Conservation (phyloP, 2,888 invertebrate genomes). For the Agriopis leucophaearia region DNA sequence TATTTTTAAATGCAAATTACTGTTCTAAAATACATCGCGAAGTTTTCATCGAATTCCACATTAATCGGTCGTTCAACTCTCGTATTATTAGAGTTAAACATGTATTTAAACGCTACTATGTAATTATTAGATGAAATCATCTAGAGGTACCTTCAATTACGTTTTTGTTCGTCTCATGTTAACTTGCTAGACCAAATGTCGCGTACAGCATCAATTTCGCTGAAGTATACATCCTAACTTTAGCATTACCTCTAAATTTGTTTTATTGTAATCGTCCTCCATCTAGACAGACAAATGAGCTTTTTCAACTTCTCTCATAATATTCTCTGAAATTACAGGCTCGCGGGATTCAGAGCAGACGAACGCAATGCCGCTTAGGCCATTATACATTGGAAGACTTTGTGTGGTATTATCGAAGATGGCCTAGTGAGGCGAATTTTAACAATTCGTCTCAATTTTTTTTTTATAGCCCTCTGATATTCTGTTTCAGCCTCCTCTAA, state of each 20-base stretch:
- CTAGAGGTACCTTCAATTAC: conserved; percentile 34
- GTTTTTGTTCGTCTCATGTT: conserved; percentile 29
- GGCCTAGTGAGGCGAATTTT: conserved; percentile 2
- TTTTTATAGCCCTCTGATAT: background rate
- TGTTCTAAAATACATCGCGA: conserved; percentile 52
- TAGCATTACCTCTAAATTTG: conserved; percentile 25
- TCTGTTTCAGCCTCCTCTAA: background rate
- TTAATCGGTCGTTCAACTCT: conserved; percentile 66
- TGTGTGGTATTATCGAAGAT: conserved; percentile 1
- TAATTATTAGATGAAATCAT: conserved; percentile 45
- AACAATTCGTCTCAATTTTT: background rate
- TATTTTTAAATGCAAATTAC: conserved; percentile 52
- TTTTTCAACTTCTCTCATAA: conserved; percentile 32
- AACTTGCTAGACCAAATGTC: conserved; percentile 30
- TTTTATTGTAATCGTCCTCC: conserved; percentile 25
- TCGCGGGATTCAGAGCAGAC: conserved; percentile 24
- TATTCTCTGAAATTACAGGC: conserved; percentile 26
- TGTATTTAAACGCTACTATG: conserved; percentile 35
- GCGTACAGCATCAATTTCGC: conserved; percentile 28
- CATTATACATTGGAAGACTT: conserved; percentile 20
- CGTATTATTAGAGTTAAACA: conserved; percentile 46
- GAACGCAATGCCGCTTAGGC: conserved; percentile 21
- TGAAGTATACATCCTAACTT: conserved; percentile 15
- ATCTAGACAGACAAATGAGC: conserved; percentile 35
- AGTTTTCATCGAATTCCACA: conserved; percentile 55